Conservation (phyloP, 2,888 invertebrate genomes). For the Xiphydria camelus region DNA sequence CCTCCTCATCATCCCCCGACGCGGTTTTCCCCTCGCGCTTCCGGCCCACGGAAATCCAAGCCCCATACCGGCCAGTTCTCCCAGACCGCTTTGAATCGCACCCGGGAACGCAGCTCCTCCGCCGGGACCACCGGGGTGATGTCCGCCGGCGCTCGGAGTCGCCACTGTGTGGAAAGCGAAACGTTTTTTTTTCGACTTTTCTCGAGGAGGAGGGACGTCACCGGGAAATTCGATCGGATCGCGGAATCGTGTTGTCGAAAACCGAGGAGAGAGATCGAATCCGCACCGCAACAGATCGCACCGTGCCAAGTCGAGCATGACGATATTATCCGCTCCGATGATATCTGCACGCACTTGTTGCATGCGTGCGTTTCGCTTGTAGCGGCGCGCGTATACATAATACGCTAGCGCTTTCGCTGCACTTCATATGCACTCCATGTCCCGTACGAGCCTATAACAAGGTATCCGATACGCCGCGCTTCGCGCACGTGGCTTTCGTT, state of each 20-base stretch:
- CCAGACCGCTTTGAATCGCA: slow-evolving; percentile 45
- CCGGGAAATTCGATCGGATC: no score
- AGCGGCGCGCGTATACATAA: slow-evolving; percentile 45
- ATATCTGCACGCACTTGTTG: slow-evolving; percentile 56
- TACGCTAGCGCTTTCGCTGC: slow-evolving; percentile 50
- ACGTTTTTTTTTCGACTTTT: no score
- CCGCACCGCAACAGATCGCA: no score
- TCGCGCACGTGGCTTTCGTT: neutral
- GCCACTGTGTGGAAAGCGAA: no score
- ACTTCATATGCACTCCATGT: slow-evolving; percentile 56
- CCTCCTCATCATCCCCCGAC: slow-evolving; percentile 94
- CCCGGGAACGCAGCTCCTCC: slow-evolving; percentile 47
- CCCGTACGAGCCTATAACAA: slow-evolving; percentile 50
- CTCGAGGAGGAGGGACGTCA: no score
- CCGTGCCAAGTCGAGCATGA: slow-evolving; percentile 53
- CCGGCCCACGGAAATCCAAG: slow-evolving; percentile 85
- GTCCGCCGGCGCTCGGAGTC: slow-evolving; percentile 58
- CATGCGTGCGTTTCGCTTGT: slow-evolving; percentile 49
- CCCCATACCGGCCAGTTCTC: slow-evolving; percentile 55
- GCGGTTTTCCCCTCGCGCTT: slow-evolving; percentile 87
- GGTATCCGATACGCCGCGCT: slow-evolving; percentile 40
- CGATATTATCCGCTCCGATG: slow-evolving; percentile 50
- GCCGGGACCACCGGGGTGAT: slow-evolving; percentile 48
- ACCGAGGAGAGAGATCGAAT: no score
- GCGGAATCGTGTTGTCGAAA: no score